These are phyloP conservation scores for Diplosoma virens DNA, from an alignment of 23 tunicate species.

Conservation along the genomic window DNA sequence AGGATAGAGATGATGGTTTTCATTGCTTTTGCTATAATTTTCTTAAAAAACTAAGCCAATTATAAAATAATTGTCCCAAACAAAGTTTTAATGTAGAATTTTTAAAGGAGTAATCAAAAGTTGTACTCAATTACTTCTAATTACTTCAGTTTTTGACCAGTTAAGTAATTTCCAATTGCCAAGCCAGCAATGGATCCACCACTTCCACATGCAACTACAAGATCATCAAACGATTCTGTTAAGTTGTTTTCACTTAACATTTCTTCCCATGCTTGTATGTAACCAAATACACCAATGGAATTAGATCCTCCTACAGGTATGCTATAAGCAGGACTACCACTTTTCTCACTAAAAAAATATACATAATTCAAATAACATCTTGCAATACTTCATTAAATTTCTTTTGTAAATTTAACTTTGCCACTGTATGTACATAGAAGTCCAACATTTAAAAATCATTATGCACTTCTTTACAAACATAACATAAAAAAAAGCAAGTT, in stretches of 20 bases:
- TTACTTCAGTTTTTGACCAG: conserved; percentile 63
- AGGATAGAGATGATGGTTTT: too few species aligned
- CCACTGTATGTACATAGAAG: background rate
- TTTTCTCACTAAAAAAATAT: conserved; percentile 20
- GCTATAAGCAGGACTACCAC: conserved; percentile 59
- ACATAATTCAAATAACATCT: background rate
- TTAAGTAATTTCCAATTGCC: conserved; percentile 77
- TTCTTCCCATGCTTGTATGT: conserved; percentile 93
- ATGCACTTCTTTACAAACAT: background rate
- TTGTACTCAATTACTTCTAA: too few species aligned
- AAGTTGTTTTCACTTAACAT: conserved; percentile 44
- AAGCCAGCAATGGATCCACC: conserved; percentile 94
- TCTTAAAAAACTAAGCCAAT: too few species aligned
- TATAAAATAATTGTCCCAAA: too few species aligned
- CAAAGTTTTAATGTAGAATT: too few species aligned
- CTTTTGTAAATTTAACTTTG: conserved; percentile 3
- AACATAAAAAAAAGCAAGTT: background rate
- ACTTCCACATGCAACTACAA: conserved; percentile 94
- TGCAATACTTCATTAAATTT: too few species aligned
- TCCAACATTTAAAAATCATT: background rate
- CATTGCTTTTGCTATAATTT: too few species aligned
- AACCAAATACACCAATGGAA: conserved; percentile 51
- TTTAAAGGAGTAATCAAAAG: too few species aligned
- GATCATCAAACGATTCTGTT: conserved; percentile 47
- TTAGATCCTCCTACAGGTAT: conserved; percentile 94